A percentile compares a stretch with the other conserved stretches of the same genome.
Evolutionary conservation across 2,797 vertebrate species (phyloP).

Genomic region (Pseudomugil tenellus): DNA sequence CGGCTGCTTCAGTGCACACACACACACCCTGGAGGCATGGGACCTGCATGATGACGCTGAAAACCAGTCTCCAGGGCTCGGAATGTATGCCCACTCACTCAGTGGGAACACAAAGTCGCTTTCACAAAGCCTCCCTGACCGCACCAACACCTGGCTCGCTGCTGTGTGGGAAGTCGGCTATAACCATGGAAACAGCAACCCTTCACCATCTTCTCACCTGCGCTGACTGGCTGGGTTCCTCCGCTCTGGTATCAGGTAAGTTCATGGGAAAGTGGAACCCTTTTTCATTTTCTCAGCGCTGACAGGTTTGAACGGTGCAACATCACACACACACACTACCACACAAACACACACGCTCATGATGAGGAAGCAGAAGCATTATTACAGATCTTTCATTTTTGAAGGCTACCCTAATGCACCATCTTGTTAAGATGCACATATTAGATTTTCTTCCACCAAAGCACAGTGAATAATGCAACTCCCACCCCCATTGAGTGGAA

Average conservation of each 20-base stretch:
- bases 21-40: not conserved
- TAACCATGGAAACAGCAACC: conserved; percentile 40
- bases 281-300: conserved; percentile 59
- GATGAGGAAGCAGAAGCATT: not conserved
- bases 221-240: conserved; percentile 36
- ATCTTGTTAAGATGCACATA: not conserved
- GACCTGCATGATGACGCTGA: not conserved
- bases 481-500: not conserved
- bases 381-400: conserved; percentile 3
- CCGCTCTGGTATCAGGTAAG: conserved; percentile 31
- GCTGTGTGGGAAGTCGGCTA: conserved; percentile 26
- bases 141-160: conserved; percentile 33
- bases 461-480: not conserved
- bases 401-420: not conserved
- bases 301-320: conserved; percentile 38
- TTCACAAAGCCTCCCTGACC: not conserved
- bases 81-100: conserved; percentile 5
- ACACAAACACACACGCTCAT: not conserved
- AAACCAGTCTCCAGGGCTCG: not conserved
- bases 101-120: conserved; percentile 17
- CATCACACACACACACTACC: not conserved
- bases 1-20: conserved; percentile 20
- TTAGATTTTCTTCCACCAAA: not conserved
- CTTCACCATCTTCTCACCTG: conserved; percentile 35
- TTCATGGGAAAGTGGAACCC: conserved; percentile 35